Conservation (phyloP, 2,888 invertebrate species). For the Petrolisthes manimaculis region DNA sequence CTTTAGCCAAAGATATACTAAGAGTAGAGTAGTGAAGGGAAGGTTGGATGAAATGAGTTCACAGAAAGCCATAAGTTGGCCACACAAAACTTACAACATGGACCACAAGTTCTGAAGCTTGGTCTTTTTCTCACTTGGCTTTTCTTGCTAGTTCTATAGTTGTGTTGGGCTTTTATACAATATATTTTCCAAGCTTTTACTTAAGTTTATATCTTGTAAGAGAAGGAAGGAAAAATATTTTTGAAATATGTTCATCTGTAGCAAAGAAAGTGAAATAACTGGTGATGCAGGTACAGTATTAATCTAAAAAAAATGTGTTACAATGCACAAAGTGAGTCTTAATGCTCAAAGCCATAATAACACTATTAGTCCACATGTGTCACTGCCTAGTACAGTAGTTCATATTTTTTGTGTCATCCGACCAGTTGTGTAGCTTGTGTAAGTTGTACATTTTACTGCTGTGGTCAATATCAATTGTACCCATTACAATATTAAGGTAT, state of each 20-base stretch:
- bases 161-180: too few relatives aligned
- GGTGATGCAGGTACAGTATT: neutral
- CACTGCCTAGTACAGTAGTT: neutral
- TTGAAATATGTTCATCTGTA: too few relatives aligned
- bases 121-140: too few relatives aligned
- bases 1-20: slow-evolving; percentile 47
- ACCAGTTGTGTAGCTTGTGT: neutral
- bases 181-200: too few relatives aligned
- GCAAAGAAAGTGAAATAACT: neutral
- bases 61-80: too few relatives aligned
- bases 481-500: too few relatives aligned
- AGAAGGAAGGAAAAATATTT: too few relatives aligned
- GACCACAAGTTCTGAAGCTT: too few relatives aligned
- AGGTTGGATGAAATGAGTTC: neutral
- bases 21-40: slow-evolving; percentile 29
- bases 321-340: neutral
- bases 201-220: too few relatives aligned
- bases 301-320: neutral
- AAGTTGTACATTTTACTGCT: neutral
- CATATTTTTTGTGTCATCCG: neutral
- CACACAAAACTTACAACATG: too few relatives aligned
- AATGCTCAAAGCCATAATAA: slow-evolving; percentile 15
- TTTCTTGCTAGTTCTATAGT: too few relatives aligned
- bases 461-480: neutral
- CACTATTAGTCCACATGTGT: slow-evolving; percentile 5